Base-by-base conservation (phyloP, 1,140 invertebrate genomes). In the Maconellicoccus hirsutus region DNA sequence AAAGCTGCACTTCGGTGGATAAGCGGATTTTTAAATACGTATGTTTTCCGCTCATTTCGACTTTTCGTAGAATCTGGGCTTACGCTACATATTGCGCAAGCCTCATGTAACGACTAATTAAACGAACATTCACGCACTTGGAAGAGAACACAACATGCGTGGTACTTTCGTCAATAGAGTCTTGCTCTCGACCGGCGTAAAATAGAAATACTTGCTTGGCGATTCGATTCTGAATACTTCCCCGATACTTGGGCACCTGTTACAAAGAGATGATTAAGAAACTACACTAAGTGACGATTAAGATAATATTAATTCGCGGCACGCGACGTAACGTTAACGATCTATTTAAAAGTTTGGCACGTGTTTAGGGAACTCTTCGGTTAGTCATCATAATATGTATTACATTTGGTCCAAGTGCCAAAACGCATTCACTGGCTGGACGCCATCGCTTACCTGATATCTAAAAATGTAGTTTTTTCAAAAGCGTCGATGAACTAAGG, bases 171-270 rank as follows among this genome's bases (percentile, higher is more conserved):
- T 77, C 73, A 12, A 81, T 72, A 29, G 73, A 59, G 69, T 76
- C 61, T 59, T 70, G 75, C n/a, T 78, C 69, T 1, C 25, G 78
- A 70, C 83, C 83, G 23, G 75, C 77, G 76, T 82, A 79, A 74
- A 82, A 84, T 59, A 73, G 74, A 73, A 75, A 81, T 78, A 66
- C 75, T 72, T 27, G 69, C 79, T 75, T 22, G 29, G 29, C 29
- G 12, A 33, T 33, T 33, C 3, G 12, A 33, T 33, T 33, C n/a
- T n/a, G 29, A 33, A 12, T 12, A 6, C 12, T 33, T 33, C 29
- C 3, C 4, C 29, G 29, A n/a, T 33, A 33, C 29, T 12, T 33
- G 3, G 29, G 12, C 29, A 33, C 29, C 29, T 33, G 29, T 33
- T 33, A 33, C 29, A 12, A 33, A 12, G 12, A 33, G 4, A 12